A percentile compares a stretch with the other conserved stretches of the same genome.
phyloP scores from a whole-genome alignment of 2,113 vertebrate genomes.

The Galeopterus variegatus region DNA sequence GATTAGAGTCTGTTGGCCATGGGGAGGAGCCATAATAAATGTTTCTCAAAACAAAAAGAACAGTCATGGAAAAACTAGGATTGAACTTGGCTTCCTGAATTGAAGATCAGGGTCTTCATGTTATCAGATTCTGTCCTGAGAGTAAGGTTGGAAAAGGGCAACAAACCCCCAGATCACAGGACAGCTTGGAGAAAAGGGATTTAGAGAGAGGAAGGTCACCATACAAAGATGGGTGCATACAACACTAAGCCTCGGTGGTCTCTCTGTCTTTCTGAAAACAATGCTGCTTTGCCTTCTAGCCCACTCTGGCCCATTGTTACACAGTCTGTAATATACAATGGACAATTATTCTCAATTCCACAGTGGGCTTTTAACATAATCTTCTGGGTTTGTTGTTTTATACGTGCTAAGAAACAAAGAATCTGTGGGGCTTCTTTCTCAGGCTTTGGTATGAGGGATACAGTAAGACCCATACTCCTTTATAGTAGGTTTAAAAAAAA shows the following conservation, averaged over 20 bases:
- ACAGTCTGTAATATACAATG: neutral
- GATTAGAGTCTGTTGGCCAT: neutral
- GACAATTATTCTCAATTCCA: neutral
- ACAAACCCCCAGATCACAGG: neutral
- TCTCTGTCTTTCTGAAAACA: too few relatives aligned
- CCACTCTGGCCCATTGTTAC: neutral
- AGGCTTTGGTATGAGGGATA: too few relatives aligned
- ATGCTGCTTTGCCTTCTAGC: neutral
- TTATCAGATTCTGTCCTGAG: neutral
- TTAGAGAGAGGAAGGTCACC: neutral
- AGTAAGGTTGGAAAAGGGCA: accelerated
- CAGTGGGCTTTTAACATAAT: neutral
- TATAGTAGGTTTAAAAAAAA: neutral
- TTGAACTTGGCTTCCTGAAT: too few relatives aligned
- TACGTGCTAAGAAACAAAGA: too few relatives aligned
- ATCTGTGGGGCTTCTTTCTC: too few relatives aligned
- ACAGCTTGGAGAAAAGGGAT: accelerated
- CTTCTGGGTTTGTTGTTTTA: too few relatives aligned
- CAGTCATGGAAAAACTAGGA: neutral
- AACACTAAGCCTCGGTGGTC: neutral
- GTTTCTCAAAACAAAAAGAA: neutral
- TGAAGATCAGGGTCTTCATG: too few relatives aligned
- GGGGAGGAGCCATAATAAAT: neutral
- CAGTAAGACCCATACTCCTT: too few relatives aligned
- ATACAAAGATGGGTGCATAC: neutral